Conservation (phyloP, 2,113 vertebrate genomes). For the Seriola dumerili region DNA sequence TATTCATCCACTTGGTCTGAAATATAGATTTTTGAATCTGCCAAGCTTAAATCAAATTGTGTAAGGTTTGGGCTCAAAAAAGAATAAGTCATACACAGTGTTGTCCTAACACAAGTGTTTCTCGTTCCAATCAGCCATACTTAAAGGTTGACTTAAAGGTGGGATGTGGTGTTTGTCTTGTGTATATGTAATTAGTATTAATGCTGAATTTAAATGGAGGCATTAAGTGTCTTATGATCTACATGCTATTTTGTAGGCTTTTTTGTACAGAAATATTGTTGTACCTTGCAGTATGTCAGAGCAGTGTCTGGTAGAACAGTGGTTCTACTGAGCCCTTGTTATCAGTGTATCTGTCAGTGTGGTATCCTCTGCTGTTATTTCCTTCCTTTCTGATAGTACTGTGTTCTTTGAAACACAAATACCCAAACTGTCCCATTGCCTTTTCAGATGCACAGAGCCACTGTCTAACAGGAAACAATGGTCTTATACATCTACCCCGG, state of each 20-base stretch:
- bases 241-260: background rate
- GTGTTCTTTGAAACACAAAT: constrained; percentile 45
- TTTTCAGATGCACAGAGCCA: constrained; percentile 44
- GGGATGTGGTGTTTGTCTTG: too few relatives aligned
- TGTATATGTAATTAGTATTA: too few relatives aligned
- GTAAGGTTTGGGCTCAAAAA: too few relatives aligned
- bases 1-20: too few relatives aligned
- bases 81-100: too few relatives aligned
- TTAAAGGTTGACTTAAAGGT: too few relatives aligned
- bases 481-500: constrained; percentile 24
- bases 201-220: too few relatives aligned
- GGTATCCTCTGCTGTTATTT: constrained; percentile 26
- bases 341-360: constrained; percentile 2
- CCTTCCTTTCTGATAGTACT: constrained; percentile 40
- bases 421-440: constrained; percentile 18
- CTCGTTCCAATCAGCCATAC: too few relatives aligned
- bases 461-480: constrained; percentile 60
- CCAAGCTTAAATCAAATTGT: too few relatives aligned
- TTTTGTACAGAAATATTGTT: background rate
- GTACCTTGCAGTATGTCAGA: background rate
- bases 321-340: background rate
- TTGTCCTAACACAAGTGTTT: too few relatives aligned
- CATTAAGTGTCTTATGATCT: background rate
- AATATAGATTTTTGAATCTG: too few relatives aligned
- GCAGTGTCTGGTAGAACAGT: background rate